A percentile compares a stretch with the other conserved stretches of the same genome.
These are phyloP conservation scores for Dexiosoma caninum DNA, from an alignment of 2,888 invertebrate genomes.

Conservation along the genomic window DNA sequence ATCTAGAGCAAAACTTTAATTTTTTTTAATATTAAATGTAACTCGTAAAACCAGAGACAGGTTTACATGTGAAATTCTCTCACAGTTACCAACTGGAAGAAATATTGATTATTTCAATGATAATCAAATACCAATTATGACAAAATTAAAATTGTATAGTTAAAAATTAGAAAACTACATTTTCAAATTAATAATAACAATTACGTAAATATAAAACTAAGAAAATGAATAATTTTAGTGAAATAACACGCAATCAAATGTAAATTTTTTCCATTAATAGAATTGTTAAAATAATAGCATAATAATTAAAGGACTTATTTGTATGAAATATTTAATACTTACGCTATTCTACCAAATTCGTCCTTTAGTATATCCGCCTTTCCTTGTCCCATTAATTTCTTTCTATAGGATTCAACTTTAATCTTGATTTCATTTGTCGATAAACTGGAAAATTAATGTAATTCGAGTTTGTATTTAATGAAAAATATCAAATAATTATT, in stretches of 20 bases:
- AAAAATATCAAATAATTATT: not conserved
- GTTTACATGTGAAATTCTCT: constrained; percentile 4
- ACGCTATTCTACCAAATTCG: constrained; percentile 89
- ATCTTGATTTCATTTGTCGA: constrained; percentile 89
- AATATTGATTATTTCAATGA: constrained; percentile 56
- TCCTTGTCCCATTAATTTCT: constrained; percentile 86
- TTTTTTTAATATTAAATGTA: not conserved
- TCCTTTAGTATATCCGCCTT: constrained; percentile 83
- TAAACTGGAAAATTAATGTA: constrained; percentile 82
- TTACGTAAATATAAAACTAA: not conserved
- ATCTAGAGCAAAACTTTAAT: no score
- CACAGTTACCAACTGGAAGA: not conserved
- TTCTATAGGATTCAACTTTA: constrained; percentile 92
- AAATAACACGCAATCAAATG: not conserved
- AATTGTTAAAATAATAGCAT: not conserved
- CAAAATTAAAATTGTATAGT: no score
- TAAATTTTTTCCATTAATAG: not conserved
- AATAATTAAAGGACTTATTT: not conserved
- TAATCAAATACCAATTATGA: not conserved
- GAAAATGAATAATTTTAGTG: not conserved
- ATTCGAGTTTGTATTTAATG: not conserved
- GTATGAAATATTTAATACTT: constrained; percentile 64
- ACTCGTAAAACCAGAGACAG: constrained; percentile 9
- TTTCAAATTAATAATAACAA: no score
- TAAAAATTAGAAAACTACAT: no score